Conservation (phyloP, 2,797 vertebrate species). For the Halcyon chelicuti region DNA sequence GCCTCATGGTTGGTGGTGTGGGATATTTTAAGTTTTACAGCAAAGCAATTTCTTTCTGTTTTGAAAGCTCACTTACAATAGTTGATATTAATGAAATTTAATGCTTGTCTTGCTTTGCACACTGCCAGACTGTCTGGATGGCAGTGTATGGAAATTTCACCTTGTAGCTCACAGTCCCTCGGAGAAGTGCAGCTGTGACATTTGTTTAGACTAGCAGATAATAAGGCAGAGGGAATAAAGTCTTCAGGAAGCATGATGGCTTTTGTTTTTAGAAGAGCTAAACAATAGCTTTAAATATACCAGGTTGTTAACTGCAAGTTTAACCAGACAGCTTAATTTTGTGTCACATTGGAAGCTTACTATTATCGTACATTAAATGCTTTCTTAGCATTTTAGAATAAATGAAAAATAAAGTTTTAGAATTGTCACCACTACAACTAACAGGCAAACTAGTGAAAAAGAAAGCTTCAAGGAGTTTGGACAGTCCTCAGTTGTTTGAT, state of each 20-base stretch:
- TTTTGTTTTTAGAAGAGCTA: constrained; percentile 14
- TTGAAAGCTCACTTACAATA: background rate
- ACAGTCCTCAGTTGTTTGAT: background rate
- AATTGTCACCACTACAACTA: background rate
- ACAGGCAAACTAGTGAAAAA: background rate
- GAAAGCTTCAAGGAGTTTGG: background rate
- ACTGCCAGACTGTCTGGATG: background rate
- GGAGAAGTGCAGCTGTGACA: constrained; percentile 8
- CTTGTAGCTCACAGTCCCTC: background rate
- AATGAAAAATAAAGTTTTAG: background rate
- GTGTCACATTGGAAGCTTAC: background rate
- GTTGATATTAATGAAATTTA: constrained; percentile 5
- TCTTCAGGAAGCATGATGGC: background rate
- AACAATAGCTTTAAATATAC: constrained; percentile 9
- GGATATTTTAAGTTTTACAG: constrained; percentile 10
- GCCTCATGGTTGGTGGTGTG: background rate
- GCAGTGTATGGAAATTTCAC: constrained; percentile 16
- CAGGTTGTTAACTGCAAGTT: background rate
- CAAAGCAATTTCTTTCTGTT: background rate
- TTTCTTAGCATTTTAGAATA: background rate
- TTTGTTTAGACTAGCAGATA: constrained; percentile 19
- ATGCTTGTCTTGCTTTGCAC: background rate
- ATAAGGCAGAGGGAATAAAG: background rate
- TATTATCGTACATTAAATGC: background rate
- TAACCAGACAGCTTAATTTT: constrained; percentile 22